Evolutionary conservation across 2,797 vertebrate species (phyloP), one percentile per base, ranked within the genome.

Genomic region (Ctenopoma kingsleyae): DNA sequence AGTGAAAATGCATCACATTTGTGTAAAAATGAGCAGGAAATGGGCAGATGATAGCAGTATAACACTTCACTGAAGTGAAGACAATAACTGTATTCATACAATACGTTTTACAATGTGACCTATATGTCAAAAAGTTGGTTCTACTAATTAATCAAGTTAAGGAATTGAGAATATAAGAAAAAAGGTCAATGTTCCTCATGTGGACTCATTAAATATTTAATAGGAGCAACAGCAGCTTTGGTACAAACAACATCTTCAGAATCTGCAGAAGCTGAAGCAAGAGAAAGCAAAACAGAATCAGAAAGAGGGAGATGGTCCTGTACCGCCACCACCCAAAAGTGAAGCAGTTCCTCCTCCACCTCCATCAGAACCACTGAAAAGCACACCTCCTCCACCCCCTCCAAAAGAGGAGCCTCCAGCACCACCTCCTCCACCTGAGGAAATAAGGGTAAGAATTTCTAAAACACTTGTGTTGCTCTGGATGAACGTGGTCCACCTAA

Each of bases 151-250:
- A 49, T 8, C 2, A 51, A 43, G 3, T 22, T 22, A 41, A 1
- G n/a, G 1, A 17, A 19, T 12, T 16, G 15, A 9, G 2, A 8
- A 8, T 20, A 19, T 3, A 40, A 15, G 43, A 9, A 44, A 44
- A 44, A 44, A 8, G 4, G n/a, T 19, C 8, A 50, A 43, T 1
- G 8, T 7, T 55, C 1, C 5, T 54, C 0, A 0, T 20, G 4
- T 46, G 1, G 2, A 76, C 19, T 15, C 1, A 27, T 59, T 73
- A 1, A 25, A 70, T 73, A 17, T 80, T 78, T 71, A 22, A 12
- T 79, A 99, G 97, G 95, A 98, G 23, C 97, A 98, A 80, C 97
- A 99, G 81, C 97, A 99, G 20, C 97, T 95, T 79, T 99, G 97
- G 97, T 99, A 99, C 85, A 95, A 98, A 74, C 96, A 98, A 68